Conservation (phyloP, 2,797 vertebrate species). For the Halcyon chelicuti region DNA sequence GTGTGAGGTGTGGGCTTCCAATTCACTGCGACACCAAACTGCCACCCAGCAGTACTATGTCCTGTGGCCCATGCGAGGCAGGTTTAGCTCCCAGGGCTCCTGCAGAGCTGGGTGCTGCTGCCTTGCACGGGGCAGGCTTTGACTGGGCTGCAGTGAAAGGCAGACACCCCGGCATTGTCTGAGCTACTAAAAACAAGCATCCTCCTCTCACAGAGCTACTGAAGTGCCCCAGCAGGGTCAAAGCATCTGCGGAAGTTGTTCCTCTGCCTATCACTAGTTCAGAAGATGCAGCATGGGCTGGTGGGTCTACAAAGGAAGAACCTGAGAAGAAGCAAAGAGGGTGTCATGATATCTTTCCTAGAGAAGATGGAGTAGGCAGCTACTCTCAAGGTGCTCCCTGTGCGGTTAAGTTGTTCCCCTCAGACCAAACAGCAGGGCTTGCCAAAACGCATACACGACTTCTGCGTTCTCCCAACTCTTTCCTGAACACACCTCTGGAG, state of each 20-base stretch:
- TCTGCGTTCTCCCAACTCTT: background rate
- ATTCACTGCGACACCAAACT: background rate
- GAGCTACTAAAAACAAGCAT: background rate
- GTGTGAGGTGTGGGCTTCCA: background rate
- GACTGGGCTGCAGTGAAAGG: background rate
- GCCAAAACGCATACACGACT: background rate
- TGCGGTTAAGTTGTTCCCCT: background rate
- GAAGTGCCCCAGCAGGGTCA: background rate
- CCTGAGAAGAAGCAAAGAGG: background rate
- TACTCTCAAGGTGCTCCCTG: background rate
- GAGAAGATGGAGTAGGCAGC: background rate
- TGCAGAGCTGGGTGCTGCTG: background rate
- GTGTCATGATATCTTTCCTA: background rate
- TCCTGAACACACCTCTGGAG: background rate
- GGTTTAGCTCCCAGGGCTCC: background rate
- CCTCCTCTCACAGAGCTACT: background rate
- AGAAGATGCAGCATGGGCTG: background rate
- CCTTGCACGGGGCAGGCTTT: background rate
- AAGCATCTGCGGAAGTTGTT: background rate
- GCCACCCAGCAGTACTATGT: background rate
- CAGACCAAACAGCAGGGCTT: background rate
- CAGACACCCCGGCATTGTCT: background rate
- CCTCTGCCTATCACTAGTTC: background rate
- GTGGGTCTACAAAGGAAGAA: background rate
- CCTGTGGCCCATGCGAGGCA: rapidly evolving